Base-by-base conservation (phyloP, 2,113 vertebrate species). In the Uropsilus gracilis region DNA sequence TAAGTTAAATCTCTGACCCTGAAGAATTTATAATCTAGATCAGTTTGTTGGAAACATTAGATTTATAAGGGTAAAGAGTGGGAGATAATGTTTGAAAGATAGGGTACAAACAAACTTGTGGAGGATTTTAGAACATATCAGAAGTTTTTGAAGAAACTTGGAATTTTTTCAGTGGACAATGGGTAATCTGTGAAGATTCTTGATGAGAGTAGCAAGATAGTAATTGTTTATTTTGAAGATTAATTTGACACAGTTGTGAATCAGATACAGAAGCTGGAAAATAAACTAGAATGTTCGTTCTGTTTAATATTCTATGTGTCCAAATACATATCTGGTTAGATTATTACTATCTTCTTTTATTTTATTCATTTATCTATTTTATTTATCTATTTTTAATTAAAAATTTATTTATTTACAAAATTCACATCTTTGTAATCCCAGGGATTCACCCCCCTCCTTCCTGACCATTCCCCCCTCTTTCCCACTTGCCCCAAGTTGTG, bases 241-340 rank as follows among this genome's bases (percentile, higher is more conserved):
- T 69, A 78, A 94, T 69, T 16, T n/a, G 32, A 24, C 14, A 83
- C 64, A 28, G 66, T 53, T 71, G 5, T 80, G 5, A 96, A 73
- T 94, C 55, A 78, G 34, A 75, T 17, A 90, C 20, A 12, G 34
- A 81, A 82, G 14, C 13, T 89, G 39, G 37, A 42, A 75, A 96
- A 55, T 48, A 87, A 96, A 89, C 87, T 89, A 94, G 30, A n/a
- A 87, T 30, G 50, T 39, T 96, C 94, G 87, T 93, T 96, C 46
- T 5, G 50, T 91, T 95, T 89, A 71, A 39, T 66, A 89, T 71
- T 92, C 14, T 89, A 59, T 61, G 5, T 89, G 53, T 46, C 28
- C 37, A 95, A 63, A 89, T 86, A 86, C 89, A 95, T 83, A 81
- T 5, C 17, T 77, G 28, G 68, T 46, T 83, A 44, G 14, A 87